phyloP scores from a whole-genome alignment of 2,797 vertebrate species.

The Paratrypauchen microcephalus region DNA sequence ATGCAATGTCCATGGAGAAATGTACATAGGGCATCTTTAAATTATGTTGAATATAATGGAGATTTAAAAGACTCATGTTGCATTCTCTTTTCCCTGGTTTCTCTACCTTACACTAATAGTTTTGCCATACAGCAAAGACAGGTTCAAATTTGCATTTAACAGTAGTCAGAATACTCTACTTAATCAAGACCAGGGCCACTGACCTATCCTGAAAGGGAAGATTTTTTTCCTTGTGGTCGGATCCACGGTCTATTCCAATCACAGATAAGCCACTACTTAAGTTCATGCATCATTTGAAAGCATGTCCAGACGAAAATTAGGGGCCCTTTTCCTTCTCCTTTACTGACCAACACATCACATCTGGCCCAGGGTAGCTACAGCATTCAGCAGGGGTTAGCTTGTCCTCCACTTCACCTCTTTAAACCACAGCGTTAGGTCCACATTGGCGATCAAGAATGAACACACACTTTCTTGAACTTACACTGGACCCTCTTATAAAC shows the following conservation, averaged over 20 bases:
- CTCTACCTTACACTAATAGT: not conserved
- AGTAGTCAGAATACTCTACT: conserved; percentile 3
- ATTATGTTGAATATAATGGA: not conserved
- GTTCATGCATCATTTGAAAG: conserved; percentile 32
- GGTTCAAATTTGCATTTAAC: conserved; percentile 14
- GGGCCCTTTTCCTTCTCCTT: conserved; percentile 26
- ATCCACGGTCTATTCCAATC: conserved; percentile 19
- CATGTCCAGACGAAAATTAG: conserved; percentile 31
- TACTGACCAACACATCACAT: conserved; percentile 54
- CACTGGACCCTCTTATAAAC: conserved; percentile 14
- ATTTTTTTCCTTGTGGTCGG: conserved; percentile 26
- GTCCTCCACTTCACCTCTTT: conserved; percentile 44
- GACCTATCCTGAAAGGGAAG: not conserved
- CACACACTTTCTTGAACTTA: conserved; percentile 10
- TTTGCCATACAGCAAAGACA: conserved; percentile 9
- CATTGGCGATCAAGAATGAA: conserved; percentile 21
- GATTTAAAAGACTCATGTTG: not conserved
- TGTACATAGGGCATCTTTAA: no score
- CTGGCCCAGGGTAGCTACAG: conserved; percentile 37
- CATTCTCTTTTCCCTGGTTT: not conserved
- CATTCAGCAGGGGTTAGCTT: conserved; percentile 42
- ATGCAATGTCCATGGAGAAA: no score
- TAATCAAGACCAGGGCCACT: not conserved
- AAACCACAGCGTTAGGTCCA: conserved; percentile 28
- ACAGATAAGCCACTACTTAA: conserved; percentile 30